Percentiles rank a stretch among this genome's conserved stretches.
Evolutionary conservation across 2,797 vertebrate species (phyloP).

Genomic region (Crotalus adamanteus): DNA sequence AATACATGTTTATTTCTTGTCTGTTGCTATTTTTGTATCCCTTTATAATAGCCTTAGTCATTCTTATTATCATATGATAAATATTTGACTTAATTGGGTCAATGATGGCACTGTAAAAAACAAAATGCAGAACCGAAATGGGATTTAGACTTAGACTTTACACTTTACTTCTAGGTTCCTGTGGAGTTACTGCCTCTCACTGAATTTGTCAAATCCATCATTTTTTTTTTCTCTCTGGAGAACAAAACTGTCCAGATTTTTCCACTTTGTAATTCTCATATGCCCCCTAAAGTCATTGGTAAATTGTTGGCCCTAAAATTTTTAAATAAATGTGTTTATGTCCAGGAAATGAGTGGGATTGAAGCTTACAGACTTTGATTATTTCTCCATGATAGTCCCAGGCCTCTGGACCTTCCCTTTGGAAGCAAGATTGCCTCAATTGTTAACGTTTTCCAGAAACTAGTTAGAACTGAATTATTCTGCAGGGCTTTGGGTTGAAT

Average conservation of each 20-base stretch:
- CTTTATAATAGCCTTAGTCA: neutral
- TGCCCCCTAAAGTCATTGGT: neutral
- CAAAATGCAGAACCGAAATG: neutral
- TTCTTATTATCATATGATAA: neutral
- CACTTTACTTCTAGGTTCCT: neutral
- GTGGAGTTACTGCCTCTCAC: neutral
- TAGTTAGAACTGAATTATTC: neutral
- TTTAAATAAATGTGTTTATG: neutral
- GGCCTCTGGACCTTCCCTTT: neutral
- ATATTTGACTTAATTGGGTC: neutral
- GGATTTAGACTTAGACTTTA: neutral
- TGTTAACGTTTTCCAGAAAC: neutral
- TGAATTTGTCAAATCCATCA: neutral
- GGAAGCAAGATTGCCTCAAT: neutral
- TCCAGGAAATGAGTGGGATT: neutral
- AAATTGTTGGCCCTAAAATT: neutral
- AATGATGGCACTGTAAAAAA: neutral
- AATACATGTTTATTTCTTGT: neutral
- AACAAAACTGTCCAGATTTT: neutral
- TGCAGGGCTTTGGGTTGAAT: neutral
- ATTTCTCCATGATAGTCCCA: neutral
- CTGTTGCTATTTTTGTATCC: neutral
- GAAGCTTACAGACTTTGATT: neutral
- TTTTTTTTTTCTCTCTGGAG: neutral
- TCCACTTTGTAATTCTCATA: neutral